Evolutionary conservation across 2,888 invertebrate species (phyloP).

Genomic region (Linyphia triangularis): DNA sequence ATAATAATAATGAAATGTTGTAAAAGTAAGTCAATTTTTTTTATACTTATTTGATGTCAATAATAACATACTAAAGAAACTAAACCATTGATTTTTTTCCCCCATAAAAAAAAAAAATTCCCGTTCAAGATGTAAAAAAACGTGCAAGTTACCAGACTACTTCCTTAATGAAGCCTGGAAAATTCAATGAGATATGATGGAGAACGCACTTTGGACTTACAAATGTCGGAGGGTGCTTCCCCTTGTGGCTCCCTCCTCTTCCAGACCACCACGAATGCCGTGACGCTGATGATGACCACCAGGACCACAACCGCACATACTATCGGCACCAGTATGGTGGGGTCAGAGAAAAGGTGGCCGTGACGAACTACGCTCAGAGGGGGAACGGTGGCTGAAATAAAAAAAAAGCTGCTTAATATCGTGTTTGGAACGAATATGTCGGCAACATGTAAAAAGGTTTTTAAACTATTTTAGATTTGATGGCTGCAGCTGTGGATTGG

Average conservation of each 20-base stretch:
- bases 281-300: slow-evolving; percentile 75
- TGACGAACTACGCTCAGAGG: slow-evolving; percentile 30
- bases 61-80: too few species aligned
- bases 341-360: slow-evolving; percentile 74
- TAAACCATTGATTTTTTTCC: background rate
- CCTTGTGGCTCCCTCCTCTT: slow-evolving; percentile 67
- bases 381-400: slow-evolving; percentile 64
- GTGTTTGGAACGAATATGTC: too few species aligned
- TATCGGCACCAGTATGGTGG: slow-evolving; percentile 76
- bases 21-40: too few species aligned
- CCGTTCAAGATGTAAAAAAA: background rate
- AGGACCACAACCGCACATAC: slow-evolving; percentile 76
- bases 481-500: too few species aligned
- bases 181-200: background rate
- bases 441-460: too few species aligned
- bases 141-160: background rate
- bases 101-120: too few species aligned
- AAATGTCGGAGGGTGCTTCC: slow-evolving; percentile 71
- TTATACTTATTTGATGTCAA: too few species aligned
- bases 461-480: too few species aligned
- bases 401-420: background rate
- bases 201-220: slow-evolving; percentile 75
- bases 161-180: too few species aligned
- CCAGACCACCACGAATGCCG: slow-evolving; percentile 76
- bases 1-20: too few species aligned